Evolutionary conservation across 2,113 vertebrate species (phyloP), one percentile per base, ranked within the genome.

Genomic region (Hemiprocne comata): DNA sequence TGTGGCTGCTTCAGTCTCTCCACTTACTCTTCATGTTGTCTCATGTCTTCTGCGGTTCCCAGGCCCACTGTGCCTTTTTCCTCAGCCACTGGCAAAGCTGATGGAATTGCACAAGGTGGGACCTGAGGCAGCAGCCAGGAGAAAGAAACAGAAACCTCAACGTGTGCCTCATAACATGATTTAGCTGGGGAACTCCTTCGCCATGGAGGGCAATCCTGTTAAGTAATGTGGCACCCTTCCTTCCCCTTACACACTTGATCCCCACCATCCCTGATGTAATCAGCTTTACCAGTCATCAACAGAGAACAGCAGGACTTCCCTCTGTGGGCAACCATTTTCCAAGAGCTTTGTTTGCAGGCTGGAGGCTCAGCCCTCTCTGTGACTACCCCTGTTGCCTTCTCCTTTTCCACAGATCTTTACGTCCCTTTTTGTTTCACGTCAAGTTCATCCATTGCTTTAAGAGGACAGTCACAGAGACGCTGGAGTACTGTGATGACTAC

Each of bases 131-230:
- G 86, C 34, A 61, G 8, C 0, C 14, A 24, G 15, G 40, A 71
- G n/a, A 85, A 71, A 57, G 48, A 46, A 67, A 61, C n/a, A 85
- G 77, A 71, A 87, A 13, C 19, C 28, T 38, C 34, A 48, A 0
- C 0, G 0, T 44, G 40, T 85, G 28, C 42, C 34, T 82, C 0
- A 0, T 34, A 36, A 42, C 19, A 33, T 33, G 66, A 34, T 55
- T 92, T 60, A 46, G 4, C n/a, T 40, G n/a, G 7, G 25, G 15
- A 87, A 4, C n/a, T 78, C 23, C 70, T 84, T 69, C 40, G 21
- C 42, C 1, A 1, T 5, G 25, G 17, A 93, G 38, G 24, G 14
- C 42, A 79, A 61, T 66, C 42, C 77, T 53, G 16, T 28, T 40
- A 40, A 84, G 31, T 29, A 67, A 48, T 6, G 3, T 44, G 67